Conservation (phyloP, 2,113 vertebrate genomes). For the Odocoileus virginianus region DNA sequence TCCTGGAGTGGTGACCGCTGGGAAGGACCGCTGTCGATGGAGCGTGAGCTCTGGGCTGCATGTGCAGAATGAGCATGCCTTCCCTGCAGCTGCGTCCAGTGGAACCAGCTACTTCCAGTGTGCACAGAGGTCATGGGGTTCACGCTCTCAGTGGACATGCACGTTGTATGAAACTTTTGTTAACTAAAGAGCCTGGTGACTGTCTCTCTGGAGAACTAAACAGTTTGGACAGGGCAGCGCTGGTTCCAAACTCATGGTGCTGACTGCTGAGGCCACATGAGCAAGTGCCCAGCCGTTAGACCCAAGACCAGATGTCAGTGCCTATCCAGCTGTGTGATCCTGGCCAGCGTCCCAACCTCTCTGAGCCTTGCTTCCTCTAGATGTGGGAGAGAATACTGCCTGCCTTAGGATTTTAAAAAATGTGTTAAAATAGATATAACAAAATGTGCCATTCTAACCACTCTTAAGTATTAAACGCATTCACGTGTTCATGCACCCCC, state of each 20-base stretch:
- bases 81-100: not conserved
- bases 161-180: not conserved
- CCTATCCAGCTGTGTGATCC: not conserved
- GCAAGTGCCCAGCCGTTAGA: not conserved
- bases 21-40: conserved; percentile 5
- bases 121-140: not conserved
- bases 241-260: not conserved
- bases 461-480: not conserved
- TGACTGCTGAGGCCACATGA: not conserved
- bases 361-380: not conserved
- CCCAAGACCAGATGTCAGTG: not conserved
- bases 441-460: not conserved
- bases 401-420: not conserved
- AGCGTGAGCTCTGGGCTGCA: not conserved
- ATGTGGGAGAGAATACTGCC: not conserved
- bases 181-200: not conserved
- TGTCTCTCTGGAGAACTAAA: not conserved
- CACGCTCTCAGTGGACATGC: not conserved
- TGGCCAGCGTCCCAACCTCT: not conserved
- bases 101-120: not conserved
- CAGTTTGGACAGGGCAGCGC: not conserved
- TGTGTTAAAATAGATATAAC: not conserved
- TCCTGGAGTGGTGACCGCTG: not conserved
- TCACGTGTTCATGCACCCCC: not conserved
- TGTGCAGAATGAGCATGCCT: conserved; percentile 18